A percentile compares a stretch with the other conserved stretches of the same genome.
These are phyloP conservation scores for Cecropterus lyciades DNA, from an alignment of 1,140 invertebrate species.

Conservation along the genomic window DNA sequence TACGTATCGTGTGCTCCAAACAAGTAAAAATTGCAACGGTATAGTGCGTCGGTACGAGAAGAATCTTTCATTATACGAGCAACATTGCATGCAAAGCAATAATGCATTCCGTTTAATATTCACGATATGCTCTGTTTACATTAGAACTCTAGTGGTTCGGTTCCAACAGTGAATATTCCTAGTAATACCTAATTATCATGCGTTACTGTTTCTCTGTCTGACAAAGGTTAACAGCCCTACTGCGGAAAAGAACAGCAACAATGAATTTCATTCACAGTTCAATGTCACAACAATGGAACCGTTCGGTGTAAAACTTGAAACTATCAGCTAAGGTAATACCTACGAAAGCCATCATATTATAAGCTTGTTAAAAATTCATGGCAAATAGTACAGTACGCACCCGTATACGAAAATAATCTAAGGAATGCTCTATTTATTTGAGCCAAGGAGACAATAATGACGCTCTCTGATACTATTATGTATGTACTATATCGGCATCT, in stretches of 20 bases:
- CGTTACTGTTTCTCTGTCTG: constrained; percentile 45
- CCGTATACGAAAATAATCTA: constrained; percentile 8
- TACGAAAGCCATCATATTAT: neutral
- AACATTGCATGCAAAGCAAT: neutral
- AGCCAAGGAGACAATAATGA: constrained; percentile 25
- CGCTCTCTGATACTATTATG: constrained; percentile 8
- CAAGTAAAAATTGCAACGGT: constrained; percentile 33
- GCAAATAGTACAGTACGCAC: neutral
- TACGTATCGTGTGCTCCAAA: constrained; percentile 28
- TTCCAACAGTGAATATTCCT: constrained; percentile 28
- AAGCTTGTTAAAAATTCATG: constrained; percentile 19
- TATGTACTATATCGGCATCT: constrained; percentile 18
- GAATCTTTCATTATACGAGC: neutral
- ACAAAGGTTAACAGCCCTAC: constrained; percentile 33
- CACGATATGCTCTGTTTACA: constrained; percentile 30
- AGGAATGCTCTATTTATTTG: constrained; percentile 7
- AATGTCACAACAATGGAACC: constrained; percentile 70
- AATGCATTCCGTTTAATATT: constrained; percentile 21
- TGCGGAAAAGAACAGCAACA: constrained; percentile 56
- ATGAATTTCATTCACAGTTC: constrained; percentile 66
- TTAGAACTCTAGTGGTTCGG: constrained; percentile 12
- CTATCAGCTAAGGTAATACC: constrained; percentile 27
- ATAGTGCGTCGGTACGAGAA: constrained; percentile 1
- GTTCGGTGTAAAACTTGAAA: constrained; percentile 35
- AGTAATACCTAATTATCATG: constrained; percentile 23